Evolutionary conservation across 2,113 vertebrate species (phyloP).

Genomic region (Ahaetulla prasina): DNA sequence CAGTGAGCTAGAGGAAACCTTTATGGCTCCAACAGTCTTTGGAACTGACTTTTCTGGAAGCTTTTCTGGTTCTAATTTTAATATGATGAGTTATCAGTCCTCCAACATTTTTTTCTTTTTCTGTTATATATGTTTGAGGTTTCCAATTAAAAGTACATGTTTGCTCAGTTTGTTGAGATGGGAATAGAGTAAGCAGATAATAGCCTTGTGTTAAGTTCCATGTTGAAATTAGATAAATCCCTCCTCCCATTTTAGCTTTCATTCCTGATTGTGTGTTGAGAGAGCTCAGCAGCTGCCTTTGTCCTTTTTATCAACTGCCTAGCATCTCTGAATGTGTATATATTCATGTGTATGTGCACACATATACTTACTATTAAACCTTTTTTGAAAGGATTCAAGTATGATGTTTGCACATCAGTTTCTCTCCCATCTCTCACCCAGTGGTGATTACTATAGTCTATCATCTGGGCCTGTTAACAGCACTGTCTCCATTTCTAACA

Average conservation of each 20-base stretch:
- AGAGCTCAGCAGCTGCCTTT: slow-evolving; percentile 65
- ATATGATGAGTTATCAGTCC: not conserved
- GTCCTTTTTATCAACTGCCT: slow-evolving; percentile 43
- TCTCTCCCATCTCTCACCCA: slow-evolving; percentile 38
- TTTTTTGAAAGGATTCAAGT: slow-evolving; percentile 44
- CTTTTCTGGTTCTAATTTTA: not conserved
- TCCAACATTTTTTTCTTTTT: not conserved
- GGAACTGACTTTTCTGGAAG: not conserved
- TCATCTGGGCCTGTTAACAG: slow-evolving; percentile 7
- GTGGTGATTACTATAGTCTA: slow-evolving; percentile 14
- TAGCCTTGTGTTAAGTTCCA: slow-evolving; percentile 49
- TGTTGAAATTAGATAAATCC: slow-evolving; percentile 57
- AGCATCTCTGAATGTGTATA: slow-evolving; percentile 11
- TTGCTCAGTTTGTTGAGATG: slow-evolving; percentile 55
- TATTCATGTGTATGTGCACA: not conserved
- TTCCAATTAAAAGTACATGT: slow-evolving; percentile 31
- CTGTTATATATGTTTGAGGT: not conserved
- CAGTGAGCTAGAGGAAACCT: not conserved
- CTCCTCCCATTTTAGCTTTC: not conserved
- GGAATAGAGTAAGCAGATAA: slow-evolving; percentile 39
- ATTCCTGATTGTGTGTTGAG: slow-evolving; percentile 56
- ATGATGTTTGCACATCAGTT: slow-evolving; percentile 39
- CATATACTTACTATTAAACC: not conserved
- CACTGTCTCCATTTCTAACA: not conserved
- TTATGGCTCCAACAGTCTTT: not conserved